These are phyloP conservation scores for Tachina fera DNA, from an alignment of 2,888 invertebrate species.

Conservation along the genomic window DNA sequence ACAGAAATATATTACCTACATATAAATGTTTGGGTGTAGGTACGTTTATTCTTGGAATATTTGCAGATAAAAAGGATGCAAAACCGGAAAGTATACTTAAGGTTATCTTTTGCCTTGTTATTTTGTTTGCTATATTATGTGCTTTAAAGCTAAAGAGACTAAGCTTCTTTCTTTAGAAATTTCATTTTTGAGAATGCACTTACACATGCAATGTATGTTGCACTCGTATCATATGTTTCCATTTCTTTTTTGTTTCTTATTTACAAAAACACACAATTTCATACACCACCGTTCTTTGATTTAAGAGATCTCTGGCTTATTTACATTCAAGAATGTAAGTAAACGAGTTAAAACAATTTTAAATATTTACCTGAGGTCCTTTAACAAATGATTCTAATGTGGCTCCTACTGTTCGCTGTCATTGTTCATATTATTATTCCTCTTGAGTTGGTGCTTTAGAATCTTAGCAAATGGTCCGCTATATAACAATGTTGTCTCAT, in stretches of 20 bases:
- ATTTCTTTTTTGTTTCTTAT: not conserved
- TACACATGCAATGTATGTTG: not conserved
- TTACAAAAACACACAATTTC: not conserved
- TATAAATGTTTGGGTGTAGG: not conserved
- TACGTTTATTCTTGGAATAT: not conserved
- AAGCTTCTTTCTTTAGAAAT: constrained; percentile 6
- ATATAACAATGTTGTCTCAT: constrained; percentile 32
- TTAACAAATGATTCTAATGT: constrained; percentile 70
- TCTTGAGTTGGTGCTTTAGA: constrained; percentile 57
- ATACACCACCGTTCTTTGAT: constrained; percentile 31
- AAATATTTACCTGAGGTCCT: constrained; percentile 74
- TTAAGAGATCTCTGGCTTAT: constrained; percentile 11
- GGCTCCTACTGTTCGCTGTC: constrained; percentile 72
- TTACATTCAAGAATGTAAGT: constrained; percentile 31
- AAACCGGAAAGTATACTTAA: constrained; percentile 60
- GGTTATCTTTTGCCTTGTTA: constrained; percentile 56
- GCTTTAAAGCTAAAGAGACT: constrained; percentile 33
- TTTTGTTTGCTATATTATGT: constrained; percentile 29
- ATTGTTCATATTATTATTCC: constrained; percentile 65
- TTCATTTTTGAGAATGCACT: not conserved
- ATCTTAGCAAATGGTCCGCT: constrained; percentile 54
- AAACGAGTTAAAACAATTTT: constrained; percentile 66
- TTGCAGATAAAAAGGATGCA: constrained; percentile 35
- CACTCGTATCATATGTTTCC: not conserved
- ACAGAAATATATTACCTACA: constrained; percentile 6